Base-by-base conservation (phyloP, 2,888 invertebrate genomes). In the Theretra japonica region DNA sequence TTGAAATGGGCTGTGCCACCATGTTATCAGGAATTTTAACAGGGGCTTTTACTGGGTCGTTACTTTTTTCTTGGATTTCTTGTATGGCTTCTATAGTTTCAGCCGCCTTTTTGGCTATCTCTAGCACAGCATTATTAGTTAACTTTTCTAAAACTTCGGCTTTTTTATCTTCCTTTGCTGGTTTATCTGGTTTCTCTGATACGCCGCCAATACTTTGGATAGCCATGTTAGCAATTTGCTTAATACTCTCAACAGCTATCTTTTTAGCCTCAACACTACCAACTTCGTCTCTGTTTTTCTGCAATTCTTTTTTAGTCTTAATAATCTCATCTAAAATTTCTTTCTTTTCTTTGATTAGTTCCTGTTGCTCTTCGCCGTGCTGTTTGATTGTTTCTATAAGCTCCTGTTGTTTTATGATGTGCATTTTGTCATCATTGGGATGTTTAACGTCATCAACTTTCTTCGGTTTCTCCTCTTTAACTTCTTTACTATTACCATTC, bases 331-430 rank as follows among this genome's bases (percentile, higher is more conserved):
- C 90, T 65, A 96, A 84, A 73, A 96, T 93, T 82, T 96, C 94
- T 78, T 96, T 96, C 79, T 96, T 96, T 82, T 97, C 96, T 78
- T 96, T 95, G 50, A 97, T 93, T 74, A 97, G 88, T 84, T 96
- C 95, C 80, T 96, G 95, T 81, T 96, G 96, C 82, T 96, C 96
- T 83, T 96, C 94, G 73, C 96, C 96, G 76, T 97, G 96, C 82
- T 96, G 95, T 86, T 96, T 96, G 25, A 97, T 92, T 23, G 96
- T 96, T 84, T 96, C 95, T 50, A 96, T 91, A 15, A 96, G 84
- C 77, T 95, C 91, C 76, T 93, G 88, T 81, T 94, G 91, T 79
- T 94, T 94, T 0, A 90, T 82, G 60, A 88, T 88, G 53, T 91
- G 89, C 70, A 81, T 81, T 79, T 87, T 77, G 11, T 82, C 81